These are phyloP conservation scores for Coleophora flavipennella DNA, from an alignment of 2,888 invertebrate genomes.

Conservation along the genomic window DNA sequence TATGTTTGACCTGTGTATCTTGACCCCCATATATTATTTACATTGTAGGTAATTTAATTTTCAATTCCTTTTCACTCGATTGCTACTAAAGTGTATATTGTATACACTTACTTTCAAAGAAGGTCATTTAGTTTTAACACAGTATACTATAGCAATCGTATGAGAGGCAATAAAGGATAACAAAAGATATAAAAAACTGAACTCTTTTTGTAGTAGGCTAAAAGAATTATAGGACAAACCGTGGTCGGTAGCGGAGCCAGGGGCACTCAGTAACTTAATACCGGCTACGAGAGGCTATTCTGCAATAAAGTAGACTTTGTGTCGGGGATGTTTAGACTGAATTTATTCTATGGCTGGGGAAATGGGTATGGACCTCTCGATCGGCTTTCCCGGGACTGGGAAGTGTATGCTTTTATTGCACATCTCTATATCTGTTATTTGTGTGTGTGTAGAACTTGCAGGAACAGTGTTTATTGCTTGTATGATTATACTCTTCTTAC, in stretches of 20 bases:
- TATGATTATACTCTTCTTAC: too few relatives aligned
- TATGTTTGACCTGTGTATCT: too few relatives aligned
- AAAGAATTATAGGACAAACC: conserved; percentile 20
- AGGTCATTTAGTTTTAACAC: too few relatives aligned
- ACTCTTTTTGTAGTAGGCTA: conserved; percentile 5
- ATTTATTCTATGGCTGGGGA: conserved; percentile 14
- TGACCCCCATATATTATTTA: too few relatives aligned
- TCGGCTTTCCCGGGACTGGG: conserved; percentile 29
- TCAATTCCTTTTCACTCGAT: too few relatives aligned
- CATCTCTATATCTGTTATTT: conserved; percentile 20
- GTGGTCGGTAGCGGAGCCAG: conserved; percentile 30
- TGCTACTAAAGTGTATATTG: too few relatives aligned
- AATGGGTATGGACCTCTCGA: conserved; percentile 18
- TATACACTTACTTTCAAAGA: too few relatives aligned
- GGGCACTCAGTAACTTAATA: conserved; percentile 40
- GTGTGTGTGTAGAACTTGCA: conserved; percentile 1
- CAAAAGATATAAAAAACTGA: too few relatives aligned
- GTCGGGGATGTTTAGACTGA: conserved; percentile 28
- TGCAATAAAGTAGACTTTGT: conserved; percentile 38
- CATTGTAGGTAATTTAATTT: too few relatives aligned
- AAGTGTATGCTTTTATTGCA: conserved; percentile 31
- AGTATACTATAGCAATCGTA: too few relatives aligned
- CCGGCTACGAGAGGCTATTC: conserved; percentile 15
- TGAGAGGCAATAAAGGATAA: too few relatives aligned
- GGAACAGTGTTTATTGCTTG: background rate